Conservation (phyloP, 2,113 vertebrate species). For the Ranitomeya imitator region DNA sequence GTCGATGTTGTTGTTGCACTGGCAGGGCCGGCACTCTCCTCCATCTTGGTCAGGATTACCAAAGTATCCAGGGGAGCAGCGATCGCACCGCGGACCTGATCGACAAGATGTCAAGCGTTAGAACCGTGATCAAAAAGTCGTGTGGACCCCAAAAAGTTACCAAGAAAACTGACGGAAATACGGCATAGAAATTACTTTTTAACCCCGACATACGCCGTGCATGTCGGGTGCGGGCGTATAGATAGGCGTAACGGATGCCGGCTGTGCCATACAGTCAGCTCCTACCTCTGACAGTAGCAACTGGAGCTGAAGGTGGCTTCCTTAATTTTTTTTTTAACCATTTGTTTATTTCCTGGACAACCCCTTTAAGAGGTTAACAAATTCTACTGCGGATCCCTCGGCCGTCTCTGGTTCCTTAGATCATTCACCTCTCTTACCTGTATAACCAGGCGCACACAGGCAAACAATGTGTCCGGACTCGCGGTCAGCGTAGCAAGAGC, state of each 20-base stretch:
- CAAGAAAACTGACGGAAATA: no score
- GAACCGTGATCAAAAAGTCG: background rate
- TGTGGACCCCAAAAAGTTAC: no score
- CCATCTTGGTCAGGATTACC: slow-evolving; percentile 73
- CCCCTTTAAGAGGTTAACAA: no score
- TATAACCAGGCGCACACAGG: slow-evolving; percentile 76
- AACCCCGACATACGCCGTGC: no score
- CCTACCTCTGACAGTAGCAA: no score
- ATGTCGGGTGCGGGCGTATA: no score
- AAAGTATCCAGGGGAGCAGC: slow-evolving; percentile 80
- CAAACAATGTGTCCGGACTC: slow-evolving; percentile 78
- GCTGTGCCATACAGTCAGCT: no score
- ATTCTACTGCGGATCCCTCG: background rate
- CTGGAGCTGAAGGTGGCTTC: no score
- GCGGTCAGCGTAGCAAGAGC: slow-evolving; percentile 72
- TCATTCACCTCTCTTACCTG: slow-evolving; percentile 70
- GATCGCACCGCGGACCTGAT: slow-evolving; percentile 79
- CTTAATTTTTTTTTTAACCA: no score
- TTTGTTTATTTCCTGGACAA: no score
- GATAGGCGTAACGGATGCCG: no score
- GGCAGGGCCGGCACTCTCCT: slow-evolving; percentile 75
- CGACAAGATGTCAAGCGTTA: background rate
- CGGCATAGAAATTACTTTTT: no score
- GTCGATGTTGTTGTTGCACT: slow-evolving; percentile 84
- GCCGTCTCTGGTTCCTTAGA: background rate